Evolutionary conservation across 2,797 vertebrate species (phyloP), one percentile per base, ranked within the genome.

Genomic region (Hippocampus kuda): DNA sequence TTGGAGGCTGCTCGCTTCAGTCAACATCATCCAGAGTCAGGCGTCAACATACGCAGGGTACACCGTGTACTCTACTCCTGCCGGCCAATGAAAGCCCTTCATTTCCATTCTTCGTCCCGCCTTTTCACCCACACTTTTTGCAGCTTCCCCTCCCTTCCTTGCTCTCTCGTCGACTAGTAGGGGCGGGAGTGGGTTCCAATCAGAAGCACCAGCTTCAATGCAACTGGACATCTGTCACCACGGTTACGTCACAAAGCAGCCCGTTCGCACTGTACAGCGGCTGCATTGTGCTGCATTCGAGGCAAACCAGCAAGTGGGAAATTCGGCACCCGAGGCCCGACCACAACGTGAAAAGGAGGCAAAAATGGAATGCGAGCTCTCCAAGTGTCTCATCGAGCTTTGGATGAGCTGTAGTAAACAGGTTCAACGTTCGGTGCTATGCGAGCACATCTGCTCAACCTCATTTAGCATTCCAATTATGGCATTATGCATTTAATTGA

Each of bases 81-180:
- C 30, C 70, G 76, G 66, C 86, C 85, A 88, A 88, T 86, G 75
- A 84, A 59, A 84, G 41, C 18, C 56, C 65, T 68, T 59, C 66
- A 41, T 54, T 54, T n/a, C 26, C 72, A 1, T 1, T 72, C 69
- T 68, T 62, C 26, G 68, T 24, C 75, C 79, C 68, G 30, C 78
- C 76, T 74, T 26, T 63, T 46, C 26, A 26, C 6, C 27, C 22
- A 48, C 13, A 15, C 63, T 48, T 11, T 26, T 48, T 26, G 6
- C 56, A 63, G 26, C 4, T 27, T 26, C 30, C 16, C 2, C 27
- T 27, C 16, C 18, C 26, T 60, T 30, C 6, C 59, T 34, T 2
- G 54, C 10, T 20, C 27, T 51, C 15, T 20, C 22, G 44, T 10
- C 51, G 13, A 27, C 26, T 16, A 6, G 65, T 10, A 5, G 46